phyloP scores from a whole-genome alignment of 2,888 invertebrate species.

The Dryomyza anilis region DNA sequence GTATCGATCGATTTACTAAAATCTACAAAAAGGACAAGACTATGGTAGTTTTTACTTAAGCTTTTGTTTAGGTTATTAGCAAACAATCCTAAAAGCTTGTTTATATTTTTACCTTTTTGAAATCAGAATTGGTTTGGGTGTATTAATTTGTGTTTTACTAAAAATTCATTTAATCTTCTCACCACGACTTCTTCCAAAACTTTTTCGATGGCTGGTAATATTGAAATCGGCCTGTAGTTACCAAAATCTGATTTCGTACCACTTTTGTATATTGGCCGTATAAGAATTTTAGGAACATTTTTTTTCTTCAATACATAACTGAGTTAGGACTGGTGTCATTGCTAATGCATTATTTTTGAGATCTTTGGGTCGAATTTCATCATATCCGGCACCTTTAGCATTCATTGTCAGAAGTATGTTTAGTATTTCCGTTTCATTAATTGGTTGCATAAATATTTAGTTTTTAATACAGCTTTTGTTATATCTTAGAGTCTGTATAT shows the following conservation, averaged over 20 bases:
- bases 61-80: too few relatives aligned
- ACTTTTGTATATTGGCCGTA: conserved; percentile 9
- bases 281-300: too few relatives aligned
- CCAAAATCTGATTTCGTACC: neutral
- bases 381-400: neutral
- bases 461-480: neutral
- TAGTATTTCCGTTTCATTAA: neutral
- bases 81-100: neutral
- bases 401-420: neutral
- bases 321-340: neutral
- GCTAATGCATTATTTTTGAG: neutral
- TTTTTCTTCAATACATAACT: too few relatives aligned
- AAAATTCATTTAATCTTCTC: neutral
- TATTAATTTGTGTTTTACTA: too few relatives aligned
- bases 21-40: too few relatives aligned
- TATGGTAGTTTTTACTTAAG: too few relatives aligned
- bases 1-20: neutral
- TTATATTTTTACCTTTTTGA: too few relatives aligned
- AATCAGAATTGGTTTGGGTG: too few relatives aligned
- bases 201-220: conserved; percentile 9
- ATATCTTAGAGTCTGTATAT: neutral
- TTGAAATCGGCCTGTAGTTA: too few relatives aligned
- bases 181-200: neutral
- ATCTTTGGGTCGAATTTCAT: too few relatives aligned
- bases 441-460: neutral